Conservation (phyloP, 2,797 vertebrate species). For the Steatocranus sp. region DNA sequence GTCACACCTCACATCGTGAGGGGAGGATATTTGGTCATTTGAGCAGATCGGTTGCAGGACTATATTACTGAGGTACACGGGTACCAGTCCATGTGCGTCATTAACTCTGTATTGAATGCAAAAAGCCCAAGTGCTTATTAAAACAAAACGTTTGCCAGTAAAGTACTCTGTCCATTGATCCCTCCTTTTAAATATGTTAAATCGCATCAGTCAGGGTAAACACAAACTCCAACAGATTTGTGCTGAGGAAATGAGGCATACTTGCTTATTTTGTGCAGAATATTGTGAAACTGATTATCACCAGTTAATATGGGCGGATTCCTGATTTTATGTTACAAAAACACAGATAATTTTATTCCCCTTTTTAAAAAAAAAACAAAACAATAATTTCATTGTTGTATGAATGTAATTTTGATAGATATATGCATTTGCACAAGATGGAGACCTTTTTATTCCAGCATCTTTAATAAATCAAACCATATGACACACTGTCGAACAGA, state of each 20-base stretch:
- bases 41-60: neutral
- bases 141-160: neutral
- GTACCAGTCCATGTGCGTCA: neutral
- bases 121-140: neutral
- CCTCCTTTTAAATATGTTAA: neutral
- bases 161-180: neutral
- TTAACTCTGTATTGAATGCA: neutral
- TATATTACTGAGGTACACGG: neutral
- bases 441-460: neutral
- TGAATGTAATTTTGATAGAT: neutral
- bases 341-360: accelerated
- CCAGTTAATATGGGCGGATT: neutral
- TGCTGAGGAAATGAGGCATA: neutral
- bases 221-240: neutral
- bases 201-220: neutral
- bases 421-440: neutral
- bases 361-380: neutral
- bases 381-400: neutral
- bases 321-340: neutral
- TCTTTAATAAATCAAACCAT: neutral
- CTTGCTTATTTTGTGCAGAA: neutral
- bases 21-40: neutral
- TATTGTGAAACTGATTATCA: neutral
- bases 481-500: neutral
- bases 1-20: neutral